Base-by-base conservation (phyloP, 2,888 invertebrate genomes). In the Chorisops tibialis region DNA sequence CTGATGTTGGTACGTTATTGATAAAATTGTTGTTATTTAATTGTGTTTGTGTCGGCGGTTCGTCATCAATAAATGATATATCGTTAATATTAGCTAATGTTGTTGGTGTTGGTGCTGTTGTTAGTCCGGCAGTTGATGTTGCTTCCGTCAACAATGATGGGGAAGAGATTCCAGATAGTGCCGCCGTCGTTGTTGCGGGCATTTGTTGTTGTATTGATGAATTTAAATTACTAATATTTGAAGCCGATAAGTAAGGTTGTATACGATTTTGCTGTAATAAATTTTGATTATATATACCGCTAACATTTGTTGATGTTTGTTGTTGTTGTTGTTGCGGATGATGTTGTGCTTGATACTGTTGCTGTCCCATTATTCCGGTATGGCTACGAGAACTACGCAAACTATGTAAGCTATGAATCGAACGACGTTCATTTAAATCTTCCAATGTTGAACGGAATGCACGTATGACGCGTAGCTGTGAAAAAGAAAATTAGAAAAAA, bases 381-480 rank as follows among this genome's bases (percentile, higher is more conserved):
- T 84, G 84, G 76, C 85, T 85, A 77, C 87, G 84, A 71, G 86
- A 86, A 83, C 88, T 89, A 84, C 91, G 91, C 82, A 92, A 88
- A 80, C 92, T 93, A 81, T 93, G 93, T 81, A 93, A 88, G 85
- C 95, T 95, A 88, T 96, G 96, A 81, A 96, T 89, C 81, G 96
- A 96, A 81, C 97, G 93, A 76, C 96, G 90, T 84, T 99, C 98
- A 84, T 95, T 97, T 85, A 98, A 85, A 85, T 98, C 98, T 88
- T 99, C 98, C 87, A 99, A 87, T 79, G 91, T 96, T 77, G 96
- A 96, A 86, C 93, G 96, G 93, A 98, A 99, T 80, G 98, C 98
- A 85, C 96, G 93, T 85, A 98, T 96, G 83, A 99, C 98, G 83
- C 98, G 94, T 85, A 98, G 91, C 98, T 98, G 96, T 86, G 92